A percentile compares a stretch with the other conserved stretches of the same genome.
Conservation (phyloP, 2,888 invertebrate genomes). For the Drosophila borealis region DNA sequence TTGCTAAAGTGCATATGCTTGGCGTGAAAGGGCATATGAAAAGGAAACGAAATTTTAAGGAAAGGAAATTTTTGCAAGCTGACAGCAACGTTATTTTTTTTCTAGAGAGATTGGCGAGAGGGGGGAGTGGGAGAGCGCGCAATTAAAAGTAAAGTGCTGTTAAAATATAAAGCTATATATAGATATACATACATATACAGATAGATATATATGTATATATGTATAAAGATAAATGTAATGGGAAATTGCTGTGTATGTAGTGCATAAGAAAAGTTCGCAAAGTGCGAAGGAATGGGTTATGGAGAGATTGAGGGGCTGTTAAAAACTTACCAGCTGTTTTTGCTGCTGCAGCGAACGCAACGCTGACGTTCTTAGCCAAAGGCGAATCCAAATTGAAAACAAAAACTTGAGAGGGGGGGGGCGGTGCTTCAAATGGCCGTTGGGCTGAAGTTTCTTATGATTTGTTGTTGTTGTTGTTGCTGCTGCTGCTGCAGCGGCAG, state of each 20-base stretch:
- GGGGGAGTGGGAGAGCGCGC: conserved; percentile 9
- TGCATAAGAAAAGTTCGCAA: conserved; percentile 25
- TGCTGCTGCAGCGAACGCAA: conserved; percentile 41
- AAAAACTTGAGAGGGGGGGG: conserved; percentile 2
- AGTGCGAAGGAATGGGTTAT: not conserved
- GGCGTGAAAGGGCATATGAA: not conserved
- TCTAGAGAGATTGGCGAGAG: conserved; percentile 17
- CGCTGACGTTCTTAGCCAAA: conserved; percentile 21
- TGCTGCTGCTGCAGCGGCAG: conserved; percentile 1
- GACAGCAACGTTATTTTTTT: not conserved
- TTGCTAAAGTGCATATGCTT: not conserved
- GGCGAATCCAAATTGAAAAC: conserved; percentile 44
- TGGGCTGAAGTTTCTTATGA: conserved; percentile 35
- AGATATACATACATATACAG: not conserved
- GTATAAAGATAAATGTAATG: conserved; percentile 10
- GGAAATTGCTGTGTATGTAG: conserved; percentile 14
- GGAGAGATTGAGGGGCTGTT: not conserved
- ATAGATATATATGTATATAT: not conserved
- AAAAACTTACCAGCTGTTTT: conserved; percentile 54
- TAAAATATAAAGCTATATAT: conserved; percentile 14
- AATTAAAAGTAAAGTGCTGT: conserved; percentile 55
- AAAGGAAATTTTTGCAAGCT: not conserved
- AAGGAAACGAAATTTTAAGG: conserved; percentile 17
- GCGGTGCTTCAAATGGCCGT: conserved; percentile 20
- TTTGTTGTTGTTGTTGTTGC: conserved; percentile 9